phyloP scores from a whole-genome alignment of 2,797 vertebrate species.

The Acanthiza pusilla region DNA sequence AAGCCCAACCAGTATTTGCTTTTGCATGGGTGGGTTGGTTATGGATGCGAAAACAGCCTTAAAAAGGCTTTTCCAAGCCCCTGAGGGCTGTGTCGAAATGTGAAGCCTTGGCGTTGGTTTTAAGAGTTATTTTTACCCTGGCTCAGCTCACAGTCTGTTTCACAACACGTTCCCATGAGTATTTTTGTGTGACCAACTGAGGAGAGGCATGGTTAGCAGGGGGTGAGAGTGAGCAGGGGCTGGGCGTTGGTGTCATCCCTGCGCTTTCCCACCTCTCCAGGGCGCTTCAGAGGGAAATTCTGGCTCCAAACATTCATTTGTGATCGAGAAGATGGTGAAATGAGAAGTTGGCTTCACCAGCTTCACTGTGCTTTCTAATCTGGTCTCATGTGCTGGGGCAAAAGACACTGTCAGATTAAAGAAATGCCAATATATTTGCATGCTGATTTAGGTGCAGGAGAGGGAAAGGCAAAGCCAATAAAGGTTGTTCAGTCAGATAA shows the following conservation, averaged over 20 bases:
- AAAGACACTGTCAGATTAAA: neutral
- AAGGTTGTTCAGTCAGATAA: neutral
- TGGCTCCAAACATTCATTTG: neutral
- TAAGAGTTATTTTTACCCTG: conserved; percentile 8
- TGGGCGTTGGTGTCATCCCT: neutral
- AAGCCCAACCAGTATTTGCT: neutral
- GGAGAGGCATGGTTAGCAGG: neutral
- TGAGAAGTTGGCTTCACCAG: fast-evolving
- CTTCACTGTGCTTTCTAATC: neutral
- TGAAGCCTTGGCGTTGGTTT: neutral
- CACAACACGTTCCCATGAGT: neutral
- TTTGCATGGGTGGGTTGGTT: neutral
- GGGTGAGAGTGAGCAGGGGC: neutral
- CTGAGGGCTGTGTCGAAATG: neutral
- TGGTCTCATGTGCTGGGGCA: neutral
- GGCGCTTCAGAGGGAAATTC: neutral
- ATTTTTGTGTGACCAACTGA: neutral
- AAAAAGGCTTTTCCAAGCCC: neutral
- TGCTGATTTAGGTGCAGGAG: neutral
- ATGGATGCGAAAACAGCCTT: neutral
- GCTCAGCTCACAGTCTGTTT: neutral
- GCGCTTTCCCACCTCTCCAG: neutral
- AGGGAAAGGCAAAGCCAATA: neutral
- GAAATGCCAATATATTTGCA: neutral
- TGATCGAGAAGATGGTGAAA: neutral